Evolutionary conservation across 1,140 invertebrate species (phyloP).

Genomic region (Pantala flavescens): DNA sequence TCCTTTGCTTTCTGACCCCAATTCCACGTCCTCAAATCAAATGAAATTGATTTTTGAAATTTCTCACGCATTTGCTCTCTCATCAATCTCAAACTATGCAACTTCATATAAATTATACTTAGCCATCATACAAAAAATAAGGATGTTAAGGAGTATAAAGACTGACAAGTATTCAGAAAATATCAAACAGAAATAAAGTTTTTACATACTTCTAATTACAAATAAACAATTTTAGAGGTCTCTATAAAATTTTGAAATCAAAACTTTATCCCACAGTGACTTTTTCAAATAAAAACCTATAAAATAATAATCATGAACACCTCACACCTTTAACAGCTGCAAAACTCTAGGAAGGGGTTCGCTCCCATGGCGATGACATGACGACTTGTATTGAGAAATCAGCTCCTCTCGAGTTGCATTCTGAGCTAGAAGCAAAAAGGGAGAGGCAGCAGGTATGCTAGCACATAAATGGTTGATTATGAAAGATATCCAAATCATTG

Average conservation of each 20-base stretch:
- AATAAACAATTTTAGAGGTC: too few relatives aligned
- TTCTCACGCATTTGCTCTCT: not conserved
- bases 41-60: not conserved
- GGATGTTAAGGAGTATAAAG: too few relatives aligned
- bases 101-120: too few relatives aligned
- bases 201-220: too few relatives aligned
- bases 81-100: too few relatives aligned
- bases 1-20: conserved; percentile 24
- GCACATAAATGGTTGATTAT: not conserved
- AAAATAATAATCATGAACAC: not conserved
- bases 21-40: conserved; percentile 23
- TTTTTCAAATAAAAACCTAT: too few relatives aligned
- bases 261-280: too few relatives aligned
- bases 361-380: conserved; percentile 57
- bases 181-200: too few relatives aligned
- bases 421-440: conserved; percentile 30
- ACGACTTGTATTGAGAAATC: conserved; percentile 53
- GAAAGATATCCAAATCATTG: too few relatives aligned
- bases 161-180: too few relatives aligned
- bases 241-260: too few relatives aligned
- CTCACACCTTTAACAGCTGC: conserved; percentile 53
- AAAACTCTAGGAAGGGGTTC: conserved; percentile 54
- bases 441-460: conserved; percentile 17
- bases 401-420: conserved; percentile 48
- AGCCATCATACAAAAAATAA: too few relatives aligned